Evolutionary conservation across 1,140 invertebrate genomes (phyloP), one percentile per base, ranked within the genome.

Genomic region (Sminthurides bifidus): DNA sequence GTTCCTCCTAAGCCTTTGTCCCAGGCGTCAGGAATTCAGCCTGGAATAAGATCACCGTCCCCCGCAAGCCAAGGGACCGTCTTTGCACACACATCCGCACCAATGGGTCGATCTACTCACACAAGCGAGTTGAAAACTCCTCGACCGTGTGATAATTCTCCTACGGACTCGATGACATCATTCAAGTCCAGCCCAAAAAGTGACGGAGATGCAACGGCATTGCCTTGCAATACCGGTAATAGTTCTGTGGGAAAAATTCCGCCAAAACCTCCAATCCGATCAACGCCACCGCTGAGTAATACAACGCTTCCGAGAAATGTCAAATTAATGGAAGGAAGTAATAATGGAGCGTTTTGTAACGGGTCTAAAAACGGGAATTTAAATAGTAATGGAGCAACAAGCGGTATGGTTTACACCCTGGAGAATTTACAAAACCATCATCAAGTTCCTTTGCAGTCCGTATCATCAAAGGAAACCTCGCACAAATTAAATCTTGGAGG

Each of bases 201-300:
- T n/a, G n/a, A n/a, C n/a, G n/a, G n/a, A n/a, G n/a, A n/a, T n/a
- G n/a, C n/a, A n/a, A n/a, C n/a, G n/a, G n/a, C n/a, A n/a, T n/a
- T n/a, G n/a, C n/a, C n/a, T n/a, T n/a, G n/a, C n/a, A n/a, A n/a
- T n/a, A n/a, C n/a, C n/a, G n/a, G n/a, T n/a, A n/a, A n/a, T n/a
- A n/a, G n/a, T n/a, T n/a, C n/a, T n/a, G n/a, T n/a, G n/a, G n/a
- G 35, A 37, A 61, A 61, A 54, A 45, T 57, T 30, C 54, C 59
- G 15, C 54, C 59, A 27, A 61, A 57, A 27, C 59, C 59, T 21
- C 59, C 59, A 14, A 54, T 60, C 8, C 10, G 59, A 26, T 54
- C 54, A 5, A 52, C 59, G 15, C 37, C 59, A 15, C 33, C 54
- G 24, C 15, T 49, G n/a, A 49, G 35, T n/a, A 48, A 35, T 19